phyloP scores from a whole-genome alignment of 2,888 invertebrate species.

The Drosophila eohydei region DNA sequence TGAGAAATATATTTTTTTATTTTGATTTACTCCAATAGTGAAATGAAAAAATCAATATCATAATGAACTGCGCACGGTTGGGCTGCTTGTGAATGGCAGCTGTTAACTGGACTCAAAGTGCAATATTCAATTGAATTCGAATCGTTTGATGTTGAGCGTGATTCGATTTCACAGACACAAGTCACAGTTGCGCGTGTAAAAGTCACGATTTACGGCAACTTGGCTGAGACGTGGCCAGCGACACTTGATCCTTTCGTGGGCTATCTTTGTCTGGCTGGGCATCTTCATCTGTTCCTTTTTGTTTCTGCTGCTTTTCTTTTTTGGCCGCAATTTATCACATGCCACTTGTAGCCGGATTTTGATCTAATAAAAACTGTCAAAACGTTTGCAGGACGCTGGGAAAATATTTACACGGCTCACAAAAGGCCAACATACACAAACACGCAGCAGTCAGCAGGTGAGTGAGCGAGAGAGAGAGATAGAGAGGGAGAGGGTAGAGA shows the following conservation, averaged over 20 bases:
- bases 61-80: too few species aligned
- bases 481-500: slow-evolving; percentile 1
- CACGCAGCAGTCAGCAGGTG: not conserved
- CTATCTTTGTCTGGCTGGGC: slow-evolving; percentile 32
- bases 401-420: slow-evolving; percentile 78
- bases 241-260: slow-evolving; percentile 52
- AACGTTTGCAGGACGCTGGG: slow-evolving; percentile 78
- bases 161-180: slow-evolving; percentile 13
- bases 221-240: slow-evolving; percentile 7
- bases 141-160: slow-evolving; percentile 36
- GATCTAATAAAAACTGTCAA: slow-evolving; percentile 83
- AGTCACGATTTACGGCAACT: slow-evolving; percentile 22
- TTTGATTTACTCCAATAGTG: not conserved
- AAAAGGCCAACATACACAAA: slow-evolving; percentile 33
- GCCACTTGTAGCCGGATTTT: slow-evolving; percentile 73
- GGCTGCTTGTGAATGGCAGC: not conserved
- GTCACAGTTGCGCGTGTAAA: slow-evolving; percentile 30
- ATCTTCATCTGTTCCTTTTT: slow-evolving; percentile 29
- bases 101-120: not conserved
- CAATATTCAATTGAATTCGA: slow-evolving; percentile 14
- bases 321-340: slow-evolving; percentile 77
- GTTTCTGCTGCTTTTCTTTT: slow-evolving; percentile 19
- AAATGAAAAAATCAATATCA: too few species aligned
- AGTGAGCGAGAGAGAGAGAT: slow-evolving; percentile 3
- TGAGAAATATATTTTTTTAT: too few species aligned